A percentile compares a stretch with the other conserved stretches of the same genome.
Conservation (phyloP, 2,888 invertebrate genomes). For the Prenolepis imparis region DNA sequence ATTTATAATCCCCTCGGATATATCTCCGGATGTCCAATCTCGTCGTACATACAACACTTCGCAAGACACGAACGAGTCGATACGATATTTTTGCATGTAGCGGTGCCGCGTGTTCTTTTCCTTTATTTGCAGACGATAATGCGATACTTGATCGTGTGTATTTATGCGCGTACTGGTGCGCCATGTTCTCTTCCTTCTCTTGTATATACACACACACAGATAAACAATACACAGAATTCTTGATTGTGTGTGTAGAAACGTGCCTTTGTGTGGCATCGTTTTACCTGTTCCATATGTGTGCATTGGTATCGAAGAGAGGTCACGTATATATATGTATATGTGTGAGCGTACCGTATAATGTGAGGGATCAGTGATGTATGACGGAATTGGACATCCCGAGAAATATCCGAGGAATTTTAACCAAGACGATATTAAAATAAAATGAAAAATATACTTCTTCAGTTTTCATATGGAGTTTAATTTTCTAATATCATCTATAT, state of each 20-base stretch:
- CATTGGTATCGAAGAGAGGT: slow-evolving; percentile 18
- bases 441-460: neutral
- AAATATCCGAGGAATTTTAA: slow-evolving; percentile 2
- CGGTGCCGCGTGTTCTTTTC: slow-evolving; percentile 20
- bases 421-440: slow-evolving; percentile 1
- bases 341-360: neutral
- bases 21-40: neutral
- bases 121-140: slow-evolving; percentile 28
- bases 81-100: neutral
- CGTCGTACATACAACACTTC: neutral
- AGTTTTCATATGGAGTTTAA: neutral
- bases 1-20: neutral
- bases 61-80: neutral
- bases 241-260: neutral
- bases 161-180: neutral
- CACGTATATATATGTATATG: neutral
- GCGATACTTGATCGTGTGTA: slow-evolving; percentile 7
- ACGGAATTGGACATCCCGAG: slow-evolving; percentile 27
- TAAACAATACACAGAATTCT: slow-evolving; percentile 26
- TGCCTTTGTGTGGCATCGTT: slow-evolving; percentile 18
- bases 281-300: slow-evolving; percentile 36
- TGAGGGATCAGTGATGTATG: slow-evolving; percentile 44
- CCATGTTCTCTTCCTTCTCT: slow-evolving; percentile 21
- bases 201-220: neutral
- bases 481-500: neutral